Base-by-base conservation (phyloP, 1,140 invertebrate genomes). In the Habropoda laboriosa region DNA sequence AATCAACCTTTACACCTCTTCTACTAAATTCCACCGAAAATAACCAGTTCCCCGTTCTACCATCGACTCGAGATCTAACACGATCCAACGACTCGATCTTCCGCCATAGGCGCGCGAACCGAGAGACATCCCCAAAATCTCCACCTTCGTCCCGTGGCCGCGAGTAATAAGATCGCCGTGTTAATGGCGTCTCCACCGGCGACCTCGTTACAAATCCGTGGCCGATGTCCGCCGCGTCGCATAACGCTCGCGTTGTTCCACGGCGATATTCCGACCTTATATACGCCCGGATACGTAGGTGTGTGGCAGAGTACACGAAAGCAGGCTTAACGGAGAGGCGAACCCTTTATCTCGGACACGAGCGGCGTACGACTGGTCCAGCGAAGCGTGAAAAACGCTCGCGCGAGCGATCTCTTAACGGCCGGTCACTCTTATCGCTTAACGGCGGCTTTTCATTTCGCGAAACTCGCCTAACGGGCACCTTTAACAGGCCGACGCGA, bases 391-490 rank as follows among this genome's bases (percentile, higher is more conserved):
- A 85, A 85, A 85, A 85, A 85, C 72, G 68, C 68, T 76, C 57
- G 75, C 68, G 75, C 82, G 82, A 64, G n/a, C 82, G 80, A 84
- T 83, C 83, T 80, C 76, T 75, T 67, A 78, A 79, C 79, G 49
- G 45, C 73, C 82, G 24, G 61, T 67, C 42, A 76, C 35, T 66
- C 74, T 86, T 85, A 86, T 85, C 84, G 79, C 53, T 67, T 84
- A 67, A 85, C 70, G 84, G 68, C 73, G 74, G 71, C 75, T 86
- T 86, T 86, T 85, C 84, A 78, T 82, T 85, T 86, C 78, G 72
- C 72, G 49, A 75, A 66, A 85, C 68, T 77, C 72, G 42, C 76
- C 51, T 67, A 85, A 83, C 82, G 71, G 71, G 12, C 61, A 27
- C 38, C 68, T 70, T 80, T 76, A 61, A 67, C 35, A 47, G 38